These are phyloP conservation scores for Drosophila obscura DNA, from an alignment of 1,140 invertebrate genomes.

Conservation along the genomic window DNA sequence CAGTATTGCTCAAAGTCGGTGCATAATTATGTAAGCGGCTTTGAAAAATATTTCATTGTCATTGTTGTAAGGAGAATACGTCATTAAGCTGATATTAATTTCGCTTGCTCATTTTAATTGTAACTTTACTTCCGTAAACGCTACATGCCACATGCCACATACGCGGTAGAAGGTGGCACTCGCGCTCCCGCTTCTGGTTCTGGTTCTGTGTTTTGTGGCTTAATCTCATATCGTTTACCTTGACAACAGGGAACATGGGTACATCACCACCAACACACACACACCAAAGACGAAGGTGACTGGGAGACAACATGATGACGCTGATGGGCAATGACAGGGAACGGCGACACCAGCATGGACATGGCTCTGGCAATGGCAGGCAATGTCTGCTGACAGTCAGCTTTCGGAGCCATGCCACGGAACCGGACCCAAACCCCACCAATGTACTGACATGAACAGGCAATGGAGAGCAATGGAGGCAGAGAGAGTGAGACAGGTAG, in stretches of 20 bases:
- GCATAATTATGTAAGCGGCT: conserved; percentile 50
- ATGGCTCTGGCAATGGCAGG: conserved; percentile 64
- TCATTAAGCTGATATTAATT: conserved; percentile 67
- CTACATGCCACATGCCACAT: too few species aligned
- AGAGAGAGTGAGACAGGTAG: not conserved
- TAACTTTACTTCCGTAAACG: conserved; percentile 5
- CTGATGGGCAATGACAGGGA: conserved; percentile 70
- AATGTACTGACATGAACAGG: conserved; percentile 21
- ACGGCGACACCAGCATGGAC: conserved; percentile 54
- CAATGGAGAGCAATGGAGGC: not conserved
- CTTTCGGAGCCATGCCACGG: conserved; percentile 33
- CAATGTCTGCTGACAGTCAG: conserved; percentile 59
- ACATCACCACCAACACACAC: not conserved
- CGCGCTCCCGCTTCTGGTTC: not conserved
- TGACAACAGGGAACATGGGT: conserved; percentile 28
- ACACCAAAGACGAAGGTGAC: conserved; percentile 2
- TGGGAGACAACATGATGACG: conserved; percentile 25
- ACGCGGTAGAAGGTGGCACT: not conserved
- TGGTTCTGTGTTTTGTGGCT: conserved; percentile 23
- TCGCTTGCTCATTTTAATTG: conserved; percentile 59
- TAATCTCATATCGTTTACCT: conserved; percentile 57
- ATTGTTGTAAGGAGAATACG: conserved; percentile 29
- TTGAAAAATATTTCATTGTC: conserved; percentile 43
- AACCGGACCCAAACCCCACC: not conserved
- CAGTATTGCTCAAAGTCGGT: conserved; percentile 38